phyloP scores from a whole-genome alignment of 2,888 invertebrate genomes.

The Listrodromus nycthemerus region DNA sequence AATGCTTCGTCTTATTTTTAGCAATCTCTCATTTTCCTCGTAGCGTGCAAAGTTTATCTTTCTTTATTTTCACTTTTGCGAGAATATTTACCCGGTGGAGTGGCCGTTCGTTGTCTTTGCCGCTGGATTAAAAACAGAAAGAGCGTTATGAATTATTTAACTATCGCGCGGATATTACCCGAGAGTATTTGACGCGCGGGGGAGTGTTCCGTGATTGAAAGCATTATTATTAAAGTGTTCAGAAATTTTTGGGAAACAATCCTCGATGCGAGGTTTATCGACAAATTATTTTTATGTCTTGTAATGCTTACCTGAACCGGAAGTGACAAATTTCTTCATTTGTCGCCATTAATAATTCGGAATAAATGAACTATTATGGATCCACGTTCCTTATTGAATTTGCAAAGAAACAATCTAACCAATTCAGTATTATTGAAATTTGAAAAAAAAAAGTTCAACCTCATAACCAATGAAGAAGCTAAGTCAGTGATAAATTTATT shows the following conservation, averaged over 20 bases:
- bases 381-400: too few relatives aligned
- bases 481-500: too few relatives aligned
- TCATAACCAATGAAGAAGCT: too few relatives aligned
- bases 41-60: conserved; percentile 36
- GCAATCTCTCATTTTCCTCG: background rate
- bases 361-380: too few relatives aligned
- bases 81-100: background rate
- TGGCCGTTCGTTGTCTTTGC: background rate
- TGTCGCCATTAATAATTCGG: background rate
- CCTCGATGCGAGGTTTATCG: background rate
- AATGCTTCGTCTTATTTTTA: background rate
- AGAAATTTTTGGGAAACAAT: background rate
- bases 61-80: background rate
- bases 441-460: too few relatives aligned
- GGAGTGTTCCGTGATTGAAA: background rate
- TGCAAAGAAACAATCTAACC: too few relatives aligned
- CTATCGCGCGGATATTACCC: background rate
- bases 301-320: background rate
- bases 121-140: conserved; percentile 23
- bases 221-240: background rate
- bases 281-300: background rate
- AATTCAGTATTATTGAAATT: too few relatives aligned
- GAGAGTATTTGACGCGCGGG: conserved; percentile 19
- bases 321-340: background rate
- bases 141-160: conserved; percentile 37